A percentile compares a stretch with the other conserved stretches of the same genome.
These are phyloP conservation scores for Phallusia fumigata DNA, from an alignment of 23 tunicate genomes.

Conservation along the genomic window DNA sequence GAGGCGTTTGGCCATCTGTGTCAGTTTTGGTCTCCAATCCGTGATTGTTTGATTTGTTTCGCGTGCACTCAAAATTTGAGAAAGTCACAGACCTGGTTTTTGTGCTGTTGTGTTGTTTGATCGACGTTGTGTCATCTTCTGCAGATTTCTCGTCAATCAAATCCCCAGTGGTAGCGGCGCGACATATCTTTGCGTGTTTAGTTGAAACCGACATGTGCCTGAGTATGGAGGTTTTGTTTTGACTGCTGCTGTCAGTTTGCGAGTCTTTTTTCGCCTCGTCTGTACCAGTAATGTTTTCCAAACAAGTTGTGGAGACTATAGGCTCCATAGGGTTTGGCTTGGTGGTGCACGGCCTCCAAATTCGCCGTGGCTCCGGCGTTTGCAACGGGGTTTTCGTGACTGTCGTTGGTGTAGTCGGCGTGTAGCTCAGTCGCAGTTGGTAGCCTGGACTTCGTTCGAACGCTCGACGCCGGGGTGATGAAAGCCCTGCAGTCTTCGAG, in stretches of 20 bases:
- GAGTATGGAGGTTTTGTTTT: constrained; percentile 2
- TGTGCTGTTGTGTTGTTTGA: background rate
- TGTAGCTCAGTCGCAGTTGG: background rate
- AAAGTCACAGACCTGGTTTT: background rate
- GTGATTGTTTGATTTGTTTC: background rate
- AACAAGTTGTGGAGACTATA: background rate
- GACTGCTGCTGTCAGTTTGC: background rate
- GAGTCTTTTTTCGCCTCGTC: background rate
- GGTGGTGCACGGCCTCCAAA: background rate
- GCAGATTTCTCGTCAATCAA: background rate
- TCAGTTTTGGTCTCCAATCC: background rate
- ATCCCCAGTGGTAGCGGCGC: background rate
- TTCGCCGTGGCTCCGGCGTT: background rate
- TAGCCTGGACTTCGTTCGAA: background rate
- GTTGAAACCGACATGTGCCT: background rate
- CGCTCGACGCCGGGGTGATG: background rate
- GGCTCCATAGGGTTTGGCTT: background rate
- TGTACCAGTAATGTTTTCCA: background rate
- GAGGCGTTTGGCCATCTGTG: background rate
- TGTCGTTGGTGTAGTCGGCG: background rate
- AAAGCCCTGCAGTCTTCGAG: background rate
- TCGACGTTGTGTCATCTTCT: background rate
- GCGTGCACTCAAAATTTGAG: constrained; percentile 5
- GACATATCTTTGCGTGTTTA: constrained; percentile 17
- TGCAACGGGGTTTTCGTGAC: background rate